Conservation (phyloP, 2,113 vertebrate species). For the Stomatorhinus ivindoensis region DNA sequence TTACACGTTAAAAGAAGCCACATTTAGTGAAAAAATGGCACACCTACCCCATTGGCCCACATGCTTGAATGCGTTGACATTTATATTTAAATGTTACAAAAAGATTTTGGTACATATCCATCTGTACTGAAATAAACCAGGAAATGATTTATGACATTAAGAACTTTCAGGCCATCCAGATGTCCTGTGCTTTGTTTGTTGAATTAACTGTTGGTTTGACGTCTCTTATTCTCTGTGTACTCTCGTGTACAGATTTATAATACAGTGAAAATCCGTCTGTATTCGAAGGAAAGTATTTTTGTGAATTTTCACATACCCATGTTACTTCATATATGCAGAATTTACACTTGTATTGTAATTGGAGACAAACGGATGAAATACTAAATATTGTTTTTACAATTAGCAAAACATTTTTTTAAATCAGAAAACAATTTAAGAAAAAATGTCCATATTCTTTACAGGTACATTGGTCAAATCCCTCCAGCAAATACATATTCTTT, state of each 20-base stretch:
- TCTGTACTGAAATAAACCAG: background rate
- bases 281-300: background rate
- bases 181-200: background rate
- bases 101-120: background rate
- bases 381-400: too few relatives aligned
- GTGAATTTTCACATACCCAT: background rate
- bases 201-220: background rate
- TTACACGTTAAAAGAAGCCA: background rate
- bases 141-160: background rate
- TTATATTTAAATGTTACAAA: constrained; percentile 1
- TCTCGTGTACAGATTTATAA: background rate
- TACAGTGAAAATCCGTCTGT: background rate
- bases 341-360: background rate
- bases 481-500: background rate
- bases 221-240: background rate
- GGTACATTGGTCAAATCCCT: background rate
- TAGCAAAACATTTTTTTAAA: background rate
- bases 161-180: background rate
- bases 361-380: background rate
- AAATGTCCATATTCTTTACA: background rate
- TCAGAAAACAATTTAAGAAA: background rate
- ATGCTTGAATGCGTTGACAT: background rate
- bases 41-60: background rate
- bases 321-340: background rate
- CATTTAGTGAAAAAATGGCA: background rate